Base-by-base conservation (phyloP, 2,888 invertebrate species). In the Spilosoma lubricipeda region DNA sequence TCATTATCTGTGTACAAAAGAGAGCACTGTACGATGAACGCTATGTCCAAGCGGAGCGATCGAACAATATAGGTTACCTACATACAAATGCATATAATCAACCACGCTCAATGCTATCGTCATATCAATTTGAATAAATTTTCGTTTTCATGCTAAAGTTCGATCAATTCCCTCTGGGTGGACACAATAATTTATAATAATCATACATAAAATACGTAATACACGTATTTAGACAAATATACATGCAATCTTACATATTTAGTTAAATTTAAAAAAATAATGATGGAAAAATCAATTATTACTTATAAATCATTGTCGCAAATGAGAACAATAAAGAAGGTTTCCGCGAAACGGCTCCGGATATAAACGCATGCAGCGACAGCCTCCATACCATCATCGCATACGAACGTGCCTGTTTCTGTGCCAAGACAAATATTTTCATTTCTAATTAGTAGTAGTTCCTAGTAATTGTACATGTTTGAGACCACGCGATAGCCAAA, bases 61-160 rank as follows among this genome's bases (percentile, higher is more conserved):
- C 70, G 79, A 77, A 77, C 77, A 77, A 67, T 67, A 33, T 33
- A 33, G 33, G 33, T 3, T 39, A 42, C 18, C 67, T 73, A 73
- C 73, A 71, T 76, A 71, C 75, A 63, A 67, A 74, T 52, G 36
- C n/a, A n/a, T 36, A 27, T n/a, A 65, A 52, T 27, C 23, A 20
- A 48, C 33, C 27, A 15, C 63, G 3, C 30, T 30, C 56, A 39
- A 30, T 33, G 67, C 69, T 77, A 80, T 74, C 78, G 70, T 30
- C 48, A 67, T 33, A 67, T 48, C 67, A 30, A 18, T 76, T 77
- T 82, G 83, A 83, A 82, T 83, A 83, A 82, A 83, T 82, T 82
- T 83, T 80, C 73, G 81, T 73, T 74, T 77, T 64, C 72, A 76
- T 77, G 80, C 78, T 77, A 78, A 82, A 83, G 83, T 83, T 82